Base-by-base conservation (phyloP, 2,797 vertebrate genomes). In the Todus mexicanus region DNA sequence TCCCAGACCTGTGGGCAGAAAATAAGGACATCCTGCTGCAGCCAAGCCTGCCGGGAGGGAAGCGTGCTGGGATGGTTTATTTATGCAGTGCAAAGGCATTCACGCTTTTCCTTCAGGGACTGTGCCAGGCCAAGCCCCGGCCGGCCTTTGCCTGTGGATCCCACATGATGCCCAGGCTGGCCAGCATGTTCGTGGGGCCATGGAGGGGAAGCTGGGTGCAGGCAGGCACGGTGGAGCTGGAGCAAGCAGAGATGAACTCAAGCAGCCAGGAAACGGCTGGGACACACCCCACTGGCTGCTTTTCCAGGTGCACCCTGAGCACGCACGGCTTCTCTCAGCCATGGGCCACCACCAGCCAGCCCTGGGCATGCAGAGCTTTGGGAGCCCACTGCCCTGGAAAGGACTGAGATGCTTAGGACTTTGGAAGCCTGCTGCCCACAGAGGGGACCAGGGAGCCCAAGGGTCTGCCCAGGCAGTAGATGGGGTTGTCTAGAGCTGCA, bases 101-200 rank as follows among this genome's bases (percentile, higher is more conserved):
- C 20, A 18, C 4, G 1, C 73, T 68, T 68, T 78, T 64, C 59
- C 50, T 57, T 1, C 10, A 20, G 35, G 14, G 59, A 26, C 31
- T 6, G 35, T 1, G 5, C 23, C 47, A 37, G 56, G 65, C 21
- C 25, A 29, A 89, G 56, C 35, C 47, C 53, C 3, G 1, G 19
- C 26, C 22, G n/a, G 27, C 26, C 50, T 37, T 35, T 42, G 43
- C 25, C 43, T 3, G 1, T 15, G 77, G 23, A n/a, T 84, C 53
- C 57, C 61, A 42, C 0, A 0, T 20, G 0, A 0, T 50, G 38
- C 35, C 47, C 5, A 3, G 54, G 64, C 37, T 5, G 65, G 37
- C 23, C 51, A 65, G 42, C 25, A 43, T 0, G 0, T 18, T 42
- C 3, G 1, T 5, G 3, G 42, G 16, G 57, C 38, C 3, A 0